Evolutionary conservation across 2,113 vertebrate species (phyloP).

Genomic region (Mobula hypostoma): DNA sequence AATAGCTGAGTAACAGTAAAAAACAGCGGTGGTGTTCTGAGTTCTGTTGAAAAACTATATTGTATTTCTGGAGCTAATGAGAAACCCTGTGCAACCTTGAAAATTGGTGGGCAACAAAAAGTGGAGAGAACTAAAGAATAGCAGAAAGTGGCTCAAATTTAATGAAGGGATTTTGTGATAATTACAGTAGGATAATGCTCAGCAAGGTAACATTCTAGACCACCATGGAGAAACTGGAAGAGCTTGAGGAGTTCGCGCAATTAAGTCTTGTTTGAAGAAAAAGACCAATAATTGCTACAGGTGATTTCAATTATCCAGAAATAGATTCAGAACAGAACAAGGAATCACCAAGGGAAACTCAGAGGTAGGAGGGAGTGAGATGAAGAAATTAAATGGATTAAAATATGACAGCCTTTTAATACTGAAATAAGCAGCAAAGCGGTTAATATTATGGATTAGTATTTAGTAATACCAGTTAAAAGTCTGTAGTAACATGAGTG

Average conservation of each 20-base stretch:
- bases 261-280: constrained; percentile 13
- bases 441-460: neutral
- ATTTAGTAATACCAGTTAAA: neutral
- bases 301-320: constrained; percentile 37
- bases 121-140: neutral
- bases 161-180: constrained; percentile 3
- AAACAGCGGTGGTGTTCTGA: neutral
- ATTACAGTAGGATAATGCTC: constrained; percentile 6
- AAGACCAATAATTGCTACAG: constrained; percentile 33
- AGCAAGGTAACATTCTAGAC: neutral
- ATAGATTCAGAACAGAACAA: constrained; percentile 21
- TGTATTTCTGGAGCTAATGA: neutral
- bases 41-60: neutral
- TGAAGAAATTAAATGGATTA: neutral
- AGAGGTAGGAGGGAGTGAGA: neutral
- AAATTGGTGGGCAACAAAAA: neutral
- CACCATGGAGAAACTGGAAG: neutral
- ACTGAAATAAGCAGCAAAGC: neutral
- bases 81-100: neutral
- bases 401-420: neutral
- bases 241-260: neutral
- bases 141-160: neutral
- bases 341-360: neutral
- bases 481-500: neutral
- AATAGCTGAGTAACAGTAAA: neutral